Evolutionary conservation across 2,888 invertebrate species (phyloP), one percentile per base, ranked within the genome.

Genomic region (Petrolisthes cinctipes): DNA sequence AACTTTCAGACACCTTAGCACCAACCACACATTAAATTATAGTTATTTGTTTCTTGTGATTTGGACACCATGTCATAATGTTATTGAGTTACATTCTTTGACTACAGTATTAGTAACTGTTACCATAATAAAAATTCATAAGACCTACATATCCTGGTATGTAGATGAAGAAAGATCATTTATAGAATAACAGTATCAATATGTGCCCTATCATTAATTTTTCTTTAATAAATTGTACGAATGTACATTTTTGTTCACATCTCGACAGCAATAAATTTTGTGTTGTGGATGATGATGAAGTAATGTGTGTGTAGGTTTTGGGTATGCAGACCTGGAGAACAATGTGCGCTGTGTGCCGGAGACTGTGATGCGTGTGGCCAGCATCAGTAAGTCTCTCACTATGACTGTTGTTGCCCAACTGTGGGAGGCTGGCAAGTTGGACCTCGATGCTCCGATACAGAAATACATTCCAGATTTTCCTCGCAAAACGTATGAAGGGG

Each of bases 361-460:
- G 11, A 93, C 94, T 20, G 93, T 94, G 0, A 93, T 95, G 93
- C 92, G 95, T 66, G 94, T 95, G 86, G 95, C 94, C 71, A 94
- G 94, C 91, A 94, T 95, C 90, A 94, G 94, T 91, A 95, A 95
- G 91, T 92, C 94, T 17, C 92, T 95, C 88, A 94, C 94, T 17
- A 93, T 94, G 92, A 92, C 93, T 17, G 92, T 94, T 56, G 93
- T 94, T 78, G 94, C 94, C 51, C 93, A 93, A 91, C 92, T 94
- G 4, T 92, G 93, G 91, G 94, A 95, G 91, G 92, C 92, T 66
- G 94, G 93, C 0, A 92, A 93, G 91, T 92, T 95, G 75, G 94
- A 95, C 91, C 91, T 95, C 53, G 94, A 94, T 91, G 92, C 92
- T 89, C 93, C 93, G 4, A 73, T 94, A 11, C 93, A 94, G 91